These are phyloP conservation scores for Carcinoscorpius rotundicauda DNA, from an alignment of 1,140 invertebrate species.

Conservation along the genomic window DNA sequence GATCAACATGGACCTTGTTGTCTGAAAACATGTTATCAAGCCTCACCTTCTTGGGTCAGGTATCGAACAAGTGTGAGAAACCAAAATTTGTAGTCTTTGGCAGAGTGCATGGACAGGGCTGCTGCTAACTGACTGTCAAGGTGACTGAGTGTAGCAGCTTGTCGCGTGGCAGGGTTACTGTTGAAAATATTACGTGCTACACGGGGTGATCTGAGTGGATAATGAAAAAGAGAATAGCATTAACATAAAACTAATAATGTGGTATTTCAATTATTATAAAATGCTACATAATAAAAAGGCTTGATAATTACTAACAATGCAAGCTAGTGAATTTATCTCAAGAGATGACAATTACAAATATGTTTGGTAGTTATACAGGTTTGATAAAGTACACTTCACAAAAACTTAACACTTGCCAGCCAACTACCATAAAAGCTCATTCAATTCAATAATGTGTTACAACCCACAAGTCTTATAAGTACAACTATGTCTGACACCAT, in stretches of 20 bases:
- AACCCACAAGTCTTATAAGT: too few species aligned
- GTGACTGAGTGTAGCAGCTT: slow-evolving; percentile 47
- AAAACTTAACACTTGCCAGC: too few species aligned
- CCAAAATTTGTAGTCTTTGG: slow-evolving; percentile 66
- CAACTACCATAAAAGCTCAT: too few species aligned
- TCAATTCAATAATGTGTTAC: too few species aligned
- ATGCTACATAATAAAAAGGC: too few species aligned
- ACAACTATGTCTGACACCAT: too few species aligned
- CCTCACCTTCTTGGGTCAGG: slow-evolving; percentile 56
- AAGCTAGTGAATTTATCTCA: too few species aligned
- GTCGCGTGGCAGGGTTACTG: slow-evolving; percentile 19
- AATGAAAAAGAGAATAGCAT: not conserved
- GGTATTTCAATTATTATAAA: slow-evolving; percentile 1
- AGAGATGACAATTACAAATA: too few species aligned
- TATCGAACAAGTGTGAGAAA: slow-evolving; percentile 56
- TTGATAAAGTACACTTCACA: too few species aligned
- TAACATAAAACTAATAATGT: not conserved
- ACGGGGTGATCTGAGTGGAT: slow-evolving; percentile 12
- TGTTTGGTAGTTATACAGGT: too few species aligned
- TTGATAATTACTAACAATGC: too few species aligned
- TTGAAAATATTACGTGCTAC: slow-evolving; percentile 14
- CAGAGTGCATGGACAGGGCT: slow-evolving; percentile 50
- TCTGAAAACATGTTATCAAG: not conserved
- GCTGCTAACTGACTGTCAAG: slow-evolving; percentile 61
- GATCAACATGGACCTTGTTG: too few species aligned